Evolutionary conservation across 2,797 vertebrate genomes (phyloP), one percentile per base, ranked within the genome.

Genomic region (Myripristis jacobus): DNA sequence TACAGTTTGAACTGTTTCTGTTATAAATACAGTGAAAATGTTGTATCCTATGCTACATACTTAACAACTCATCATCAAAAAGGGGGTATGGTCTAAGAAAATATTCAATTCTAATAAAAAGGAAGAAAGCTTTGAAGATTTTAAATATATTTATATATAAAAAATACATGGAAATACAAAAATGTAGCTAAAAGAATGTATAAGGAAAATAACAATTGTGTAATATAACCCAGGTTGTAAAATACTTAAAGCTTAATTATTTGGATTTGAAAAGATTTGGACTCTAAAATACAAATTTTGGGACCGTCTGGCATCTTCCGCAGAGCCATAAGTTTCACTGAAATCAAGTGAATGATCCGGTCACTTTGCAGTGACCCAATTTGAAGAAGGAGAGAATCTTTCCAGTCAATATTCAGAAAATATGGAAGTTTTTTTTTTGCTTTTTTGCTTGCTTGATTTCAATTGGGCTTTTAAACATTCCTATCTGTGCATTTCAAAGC

Each of bases 61-160:
- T 76, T 83, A 46, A 76, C 85, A 72, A 62, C 52, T 88, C 70
- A 21, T 66, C 71, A 52, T 84, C 83, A 88, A 91, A 91, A 86
- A 85, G 72, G 83, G 81, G 88, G 88, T 70, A 70, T 81, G 80
- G 84, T 86, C 87, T 90, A 92, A 92, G 91, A 92, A 87, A 92
- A 90, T 84, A 87, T 51, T 83, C 66, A 84, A 80, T 89, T 92
- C 85, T 90, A 93, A 91, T 89, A 89, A 91, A 93, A 93, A 92
- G 87, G 82, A 91, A 91, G 83, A 92, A 88, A 87, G 82, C 80
- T 90, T 87, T 88, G 81, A 92, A 86, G 75, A 88, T 90, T 89
- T 92, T 92, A 93, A 94, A 94, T 93, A 94, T 88, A 93, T 91
- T 87, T 91, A 88, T 93, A 90, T 93, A 89, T 92, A 92, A 86